Evolutionary conservation across 1,140 invertebrate species (phyloP).

Genomic region (Drosophila bocqueti): DNA sequence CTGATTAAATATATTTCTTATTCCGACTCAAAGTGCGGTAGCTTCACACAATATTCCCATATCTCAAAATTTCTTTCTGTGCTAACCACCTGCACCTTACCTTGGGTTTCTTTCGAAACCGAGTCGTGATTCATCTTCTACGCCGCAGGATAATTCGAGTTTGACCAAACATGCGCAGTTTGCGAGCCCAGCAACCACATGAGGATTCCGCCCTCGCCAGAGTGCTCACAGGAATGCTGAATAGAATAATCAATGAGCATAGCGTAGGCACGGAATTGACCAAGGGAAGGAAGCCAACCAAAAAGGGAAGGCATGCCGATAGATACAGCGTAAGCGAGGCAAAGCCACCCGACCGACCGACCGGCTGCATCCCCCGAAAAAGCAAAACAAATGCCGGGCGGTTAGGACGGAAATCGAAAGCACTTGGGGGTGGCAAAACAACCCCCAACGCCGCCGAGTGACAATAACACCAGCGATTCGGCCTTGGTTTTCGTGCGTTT

Average conservation of each 20-base stretch:
- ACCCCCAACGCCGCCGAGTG: constrained; percentile 14
- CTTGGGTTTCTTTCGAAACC: background rate
- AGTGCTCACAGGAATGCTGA: constrained; percentile 46
- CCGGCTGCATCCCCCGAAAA: constrained; percentile 49
- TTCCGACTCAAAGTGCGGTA: background rate
- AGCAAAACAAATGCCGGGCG: constrained; percentile 33
- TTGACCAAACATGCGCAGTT: constrained; percentile 59
- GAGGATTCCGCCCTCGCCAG: constrained; percentile 44
- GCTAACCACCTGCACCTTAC: background rate
- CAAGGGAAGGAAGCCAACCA: constrained; percentile 79
- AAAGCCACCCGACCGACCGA: constrained; percentile 27
- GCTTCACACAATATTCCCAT: background rate
- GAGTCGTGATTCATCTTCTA: constrained; percentile 65
- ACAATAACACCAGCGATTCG: constrained; percentile 11
- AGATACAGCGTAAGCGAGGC: constrained; percentile 48
- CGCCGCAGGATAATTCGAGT: constrained; percentile 41
- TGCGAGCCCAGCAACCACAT: constrained; percentile 42
- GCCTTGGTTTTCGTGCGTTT: constrained; percentile 40
- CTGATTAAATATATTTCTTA: too few species aligned
- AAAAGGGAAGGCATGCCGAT: constrained; percentile 71
- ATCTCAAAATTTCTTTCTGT: background rate
- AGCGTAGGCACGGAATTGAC: constrained; percentile 63
- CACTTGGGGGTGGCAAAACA: constrained; percentile 38
- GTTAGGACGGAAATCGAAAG: constrained; percentile 21
- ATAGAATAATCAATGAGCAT: constrained; percentile 75